Conservation (phyloP, 1,140 invertebrate genomes). For the Drosophila kikkawai region DNA sequence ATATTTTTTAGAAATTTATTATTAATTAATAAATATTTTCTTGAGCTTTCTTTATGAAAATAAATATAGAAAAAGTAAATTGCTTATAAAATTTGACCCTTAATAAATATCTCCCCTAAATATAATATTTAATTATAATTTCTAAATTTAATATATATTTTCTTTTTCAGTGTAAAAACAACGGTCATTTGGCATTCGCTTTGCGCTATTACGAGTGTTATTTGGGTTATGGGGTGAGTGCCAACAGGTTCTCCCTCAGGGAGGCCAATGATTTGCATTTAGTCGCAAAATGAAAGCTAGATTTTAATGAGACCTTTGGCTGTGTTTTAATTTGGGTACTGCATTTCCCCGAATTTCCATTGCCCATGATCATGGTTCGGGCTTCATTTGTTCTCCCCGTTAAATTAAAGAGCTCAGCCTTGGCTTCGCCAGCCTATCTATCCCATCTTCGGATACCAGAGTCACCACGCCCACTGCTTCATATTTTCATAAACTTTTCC, state of each 20-base stretch:
- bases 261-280: constrained; percentile 54
- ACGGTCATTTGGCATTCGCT: constrained; percentile 65
- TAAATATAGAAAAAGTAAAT: too few species aligned
- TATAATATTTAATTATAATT: neutral
- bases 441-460: constrained; percentile 21
- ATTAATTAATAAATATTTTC: too few species aligned
- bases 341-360: constrained; percentile 23
- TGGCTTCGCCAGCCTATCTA: constrained; percentile 29
- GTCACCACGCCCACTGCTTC: constrained; percentile 68
- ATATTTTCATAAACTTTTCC: constrained; percentile 65
- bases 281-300: constrained; percentile 17
- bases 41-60: too few species aligned
- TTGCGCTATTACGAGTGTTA: constrained; percentile 58
- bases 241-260: constrained; percentile 19
- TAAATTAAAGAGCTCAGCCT: constrained; percentile 60
- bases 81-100: too few species aligned
- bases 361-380: neutral
- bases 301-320: constrained; percentile 27
- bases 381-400: constrained; percentile 38
- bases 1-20: too few species aligned
- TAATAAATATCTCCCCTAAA: neutral
- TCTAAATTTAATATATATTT: neutral
- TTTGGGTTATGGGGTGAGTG: constrained; percentile 60
- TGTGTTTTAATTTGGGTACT: constrained; percentile 20
- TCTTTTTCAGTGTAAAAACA: constrained; percentile 15